These are phyloP conservation scores for Pristionchus arcanus DNA, from an alignment of 2,888 invertebrate genomes.

Conservation along the genomic window DNA sequence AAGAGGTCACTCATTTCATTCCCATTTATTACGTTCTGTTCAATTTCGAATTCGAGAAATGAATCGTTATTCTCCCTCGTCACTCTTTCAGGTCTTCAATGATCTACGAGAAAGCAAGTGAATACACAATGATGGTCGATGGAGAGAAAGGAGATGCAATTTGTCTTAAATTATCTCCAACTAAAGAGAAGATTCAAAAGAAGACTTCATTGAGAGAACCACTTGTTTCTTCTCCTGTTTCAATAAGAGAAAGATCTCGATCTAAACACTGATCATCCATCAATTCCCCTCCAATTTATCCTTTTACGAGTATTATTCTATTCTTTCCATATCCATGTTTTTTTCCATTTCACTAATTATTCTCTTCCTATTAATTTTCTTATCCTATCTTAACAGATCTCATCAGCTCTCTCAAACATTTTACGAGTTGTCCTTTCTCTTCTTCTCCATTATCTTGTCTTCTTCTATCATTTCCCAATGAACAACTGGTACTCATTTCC, in stretches of 20 bases:
- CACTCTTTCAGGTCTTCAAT: slow-evolving; percentile 16
- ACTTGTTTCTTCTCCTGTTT: background rate
- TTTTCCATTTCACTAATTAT: background rate
- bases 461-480: background rate
- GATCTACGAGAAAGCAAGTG: slow-evolving; percentile 33
- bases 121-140: slow-evolving; percentile 33
- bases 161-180: background rate
- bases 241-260: slow-evolving; percentile 1
- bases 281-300: background rate
- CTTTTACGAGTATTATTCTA: background rate
- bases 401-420: slow-evolving; percentile 25
- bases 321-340: background rate
- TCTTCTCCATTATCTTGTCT: slow-evolving; percentile 32
- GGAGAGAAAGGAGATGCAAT: background rate
- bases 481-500: slow-evolving; percentile 35
- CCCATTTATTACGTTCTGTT: background rate
- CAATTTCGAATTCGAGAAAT: background rate
- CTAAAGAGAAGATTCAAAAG: slow-evolving; percentile 28
- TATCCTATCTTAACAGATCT: background rate
- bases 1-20: background rate
- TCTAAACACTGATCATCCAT: slow-evolving; percentile 2
- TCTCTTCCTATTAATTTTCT: background rate
- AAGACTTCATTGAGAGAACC: slow-evolving; percentile 44
- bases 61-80: background rate
- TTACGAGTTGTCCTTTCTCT: slow-evolving; percentile 25